Percentiles rank a stretch among this genome's conserved stretches.
These are phyloP conservation scores for Notothenia rossii DNA, from an alignment of 2,113 vertebrate species.

Conservation along the genomic window DNA sequence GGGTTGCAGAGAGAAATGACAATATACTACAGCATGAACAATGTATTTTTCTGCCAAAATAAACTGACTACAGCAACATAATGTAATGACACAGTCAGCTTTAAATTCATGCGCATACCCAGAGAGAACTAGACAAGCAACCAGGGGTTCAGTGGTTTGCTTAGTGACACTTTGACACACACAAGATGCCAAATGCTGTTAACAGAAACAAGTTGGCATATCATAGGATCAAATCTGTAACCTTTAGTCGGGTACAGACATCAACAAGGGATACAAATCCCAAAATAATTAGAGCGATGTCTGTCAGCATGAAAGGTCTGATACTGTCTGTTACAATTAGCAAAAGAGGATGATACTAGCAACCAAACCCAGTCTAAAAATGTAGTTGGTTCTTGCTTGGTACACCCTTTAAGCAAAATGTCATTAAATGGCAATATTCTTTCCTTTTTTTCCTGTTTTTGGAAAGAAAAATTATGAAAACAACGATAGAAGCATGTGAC, in stretches of 20 bases:
- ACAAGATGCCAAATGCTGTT: slow-evolving; percentile 15
- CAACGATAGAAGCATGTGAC: no score
- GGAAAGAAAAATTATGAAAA: no score
- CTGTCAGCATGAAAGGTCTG: neutral
- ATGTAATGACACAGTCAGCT: slow-evolving; percentile 32
- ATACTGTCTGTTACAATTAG: neutral
- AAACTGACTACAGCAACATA: slow-evolving; percentile 14
- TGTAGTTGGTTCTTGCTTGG: no score
- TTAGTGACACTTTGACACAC: slow-evolving; percentile 24
- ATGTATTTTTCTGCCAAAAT: neutral
- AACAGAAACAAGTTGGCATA: neutral
- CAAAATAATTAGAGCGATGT: slow-evolving; percentile 10
- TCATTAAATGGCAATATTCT: no score
- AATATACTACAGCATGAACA: slow-evolving; percentile 17
- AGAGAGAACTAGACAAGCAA: slow-evolving; percentile 10
- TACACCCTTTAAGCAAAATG: no score
- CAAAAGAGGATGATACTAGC: neutral
- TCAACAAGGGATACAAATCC: slow-evolving; percentile 25
- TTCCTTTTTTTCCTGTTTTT: no score
- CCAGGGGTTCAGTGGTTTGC: neutral
- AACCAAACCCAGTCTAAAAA: no score
- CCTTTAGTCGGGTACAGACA: neutral
- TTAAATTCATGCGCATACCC: slow-evolving; percentile 25
- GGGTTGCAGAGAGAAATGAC: neutral
- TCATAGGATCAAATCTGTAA: slow-evolving; percentile 11